Evolutionary conservation across 1,140 invertebrate genomes (phyloP).

Genomic region (Dermatophagoides farinae): DNA sequence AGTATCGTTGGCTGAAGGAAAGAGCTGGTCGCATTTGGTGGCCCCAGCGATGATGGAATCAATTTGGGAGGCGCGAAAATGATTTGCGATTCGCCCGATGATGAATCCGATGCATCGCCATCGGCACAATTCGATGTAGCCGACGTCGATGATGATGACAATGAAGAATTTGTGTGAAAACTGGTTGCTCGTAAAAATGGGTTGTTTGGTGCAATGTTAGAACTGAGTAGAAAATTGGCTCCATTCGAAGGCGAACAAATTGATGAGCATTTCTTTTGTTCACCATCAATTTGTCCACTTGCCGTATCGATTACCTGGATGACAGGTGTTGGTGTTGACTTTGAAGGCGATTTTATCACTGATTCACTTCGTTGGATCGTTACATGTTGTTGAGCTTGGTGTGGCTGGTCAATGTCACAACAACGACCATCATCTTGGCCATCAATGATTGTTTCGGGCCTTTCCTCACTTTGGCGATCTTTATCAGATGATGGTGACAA

Average conservation of each 20-base stretch:
- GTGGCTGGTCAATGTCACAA: not conserved
- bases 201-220: too few relatives aligned
- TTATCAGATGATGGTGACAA: not conserved
- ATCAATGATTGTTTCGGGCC: not conserved
- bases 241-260: too few relatives aligned
- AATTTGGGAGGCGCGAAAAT: slow-evolving; percentile 3
- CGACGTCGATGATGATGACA: not conserved
- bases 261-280: not conserved
- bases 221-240: too few relatives aligned
- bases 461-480: not conserved
- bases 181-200: not conserved
- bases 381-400: not conserved
- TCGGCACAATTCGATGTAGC: not conserved
- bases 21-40: not conserved
- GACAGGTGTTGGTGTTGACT: not conserved
- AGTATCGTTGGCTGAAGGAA: not conserved
- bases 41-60: not conserved
- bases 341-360: slow-evolving; percentile 7
- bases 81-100: not conserved
- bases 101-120: not conserved
- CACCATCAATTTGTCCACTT: not conserved
- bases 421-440: not conserved
- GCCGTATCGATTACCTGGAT: not conserved
- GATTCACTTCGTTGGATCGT: not conserved
- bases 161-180: not conserved